These are phyloP conservation scores for Calcarius lapponicus DNA, from an alignment of 2,797 vertebrate species.

Conservation along the genomic window DNA sequence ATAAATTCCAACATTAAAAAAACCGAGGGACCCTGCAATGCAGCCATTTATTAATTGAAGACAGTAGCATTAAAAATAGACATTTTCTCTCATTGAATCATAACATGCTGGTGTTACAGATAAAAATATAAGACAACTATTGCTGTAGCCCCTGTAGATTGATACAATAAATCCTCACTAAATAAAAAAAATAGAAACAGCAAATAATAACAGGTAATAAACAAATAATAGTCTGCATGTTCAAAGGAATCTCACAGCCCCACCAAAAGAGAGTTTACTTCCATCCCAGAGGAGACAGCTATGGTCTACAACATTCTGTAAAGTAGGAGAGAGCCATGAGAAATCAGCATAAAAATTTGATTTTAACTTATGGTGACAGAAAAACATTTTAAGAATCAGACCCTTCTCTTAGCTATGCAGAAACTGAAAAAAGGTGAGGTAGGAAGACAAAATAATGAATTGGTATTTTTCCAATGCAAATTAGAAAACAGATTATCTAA, in stretches of 20 bases:
- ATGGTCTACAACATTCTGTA: neutral
- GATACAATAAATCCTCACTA: neutral
- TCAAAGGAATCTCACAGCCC: neutral
- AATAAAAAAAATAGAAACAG: neutral
- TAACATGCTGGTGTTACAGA: conserved; percentile 7
- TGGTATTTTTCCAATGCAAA: neutral
- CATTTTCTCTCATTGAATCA: neutral
- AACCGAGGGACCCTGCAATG: neutral
- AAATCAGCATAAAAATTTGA: neutral
- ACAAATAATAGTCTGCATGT: neutral
- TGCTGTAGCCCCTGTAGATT: conserved; percentile 1
- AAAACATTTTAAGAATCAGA: neutral
- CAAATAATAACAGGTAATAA: neutral
- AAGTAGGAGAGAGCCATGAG: neutral
- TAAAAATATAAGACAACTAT: neutral
- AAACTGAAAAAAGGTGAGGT: neutral
- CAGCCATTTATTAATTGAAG: conserved; percentile 1
- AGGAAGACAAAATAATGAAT: neutral
- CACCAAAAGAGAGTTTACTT: neutral
- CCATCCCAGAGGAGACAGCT: neutral
- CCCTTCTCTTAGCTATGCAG: neutral
- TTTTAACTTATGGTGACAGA: neutral
- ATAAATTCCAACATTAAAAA: neutral
- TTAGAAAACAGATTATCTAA: neutral
- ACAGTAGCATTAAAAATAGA: conserved; percentile 44